phyloP scores from a whole-genome alignment of 2,113 vertebrate species.

The Brachypteracias leptosomus region DNA sequence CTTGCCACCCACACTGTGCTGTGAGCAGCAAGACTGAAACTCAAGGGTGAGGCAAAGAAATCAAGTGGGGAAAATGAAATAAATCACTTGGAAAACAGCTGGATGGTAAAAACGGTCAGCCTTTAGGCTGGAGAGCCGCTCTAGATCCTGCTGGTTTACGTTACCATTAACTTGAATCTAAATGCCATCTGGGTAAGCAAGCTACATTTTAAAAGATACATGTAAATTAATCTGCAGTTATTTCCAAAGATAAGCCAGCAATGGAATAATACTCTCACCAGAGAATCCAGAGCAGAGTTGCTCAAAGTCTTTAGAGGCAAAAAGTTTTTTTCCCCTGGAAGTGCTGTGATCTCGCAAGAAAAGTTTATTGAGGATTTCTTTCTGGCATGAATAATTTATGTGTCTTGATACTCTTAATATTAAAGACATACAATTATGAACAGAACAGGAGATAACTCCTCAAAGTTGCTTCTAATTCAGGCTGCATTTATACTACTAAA shows the following conservation, averaged over 20 bases:
- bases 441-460: background rate
- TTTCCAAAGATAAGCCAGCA: background rate
- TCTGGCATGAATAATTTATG: background rate
- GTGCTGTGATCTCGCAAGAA: background rate
- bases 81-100: constrained; percentile 46
- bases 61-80: constrained; percentile 20
- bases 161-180: background rate
- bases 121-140: background rate
- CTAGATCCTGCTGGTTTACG: background rate
- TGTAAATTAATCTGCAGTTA: background rate
- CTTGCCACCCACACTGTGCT: background rate
- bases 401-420: background rate
- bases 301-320: background rate
- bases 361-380: background rate
- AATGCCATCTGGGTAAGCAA: constrained; percentile 22
- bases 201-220: background rate
- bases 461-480: background rate
- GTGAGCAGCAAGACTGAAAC: background rate
- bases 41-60: background rate
- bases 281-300: background rate
- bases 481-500: background rate
- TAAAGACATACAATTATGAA: background rate
- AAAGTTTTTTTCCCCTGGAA: background rate
- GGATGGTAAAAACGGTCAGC: constrained; percentile 1
- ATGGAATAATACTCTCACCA: background rate